Evolutionary conservation across 2,888 invertebrate species (phyloP), one percentile per base, ranked within the genome.

Genomic region (Pterobdella sp.): DNA sequence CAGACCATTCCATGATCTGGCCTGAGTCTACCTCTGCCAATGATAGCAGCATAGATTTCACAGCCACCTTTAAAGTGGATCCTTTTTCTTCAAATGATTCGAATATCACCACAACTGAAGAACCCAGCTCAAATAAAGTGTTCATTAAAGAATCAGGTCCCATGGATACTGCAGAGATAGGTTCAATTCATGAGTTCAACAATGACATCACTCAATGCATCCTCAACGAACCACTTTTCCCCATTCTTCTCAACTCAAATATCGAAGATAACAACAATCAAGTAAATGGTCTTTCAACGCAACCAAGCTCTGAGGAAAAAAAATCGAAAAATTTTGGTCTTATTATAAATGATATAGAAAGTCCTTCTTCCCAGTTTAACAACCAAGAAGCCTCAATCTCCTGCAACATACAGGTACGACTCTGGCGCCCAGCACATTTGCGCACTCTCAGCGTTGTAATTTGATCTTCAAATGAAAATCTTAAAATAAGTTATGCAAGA

Each of bases 161-260:
- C 32, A 65, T 35, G 35, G 65, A 32, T 18, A 65, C 65, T 18
- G 35, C 65, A 3, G 32, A 65, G 4, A 34, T 35, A 29, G 7
- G n/a, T 26, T 63, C 63, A 63, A 65, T 65, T 14, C 65, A 65
- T 29, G 65, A 32, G 31, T 65, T 65, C 65, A 65, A 65, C 65
- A 65, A n/a, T 34, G 60, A 71, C 63, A 26, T 71, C 35, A 35
- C 35, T 10, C 71, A 71, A 18, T 49, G 69, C 69, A 69, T 49
- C n/a, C 71, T 35, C 60, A 63, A 29, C 18, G 60, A 71, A 32
- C 63, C 34, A n/a, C 52, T 52, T 37, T 52, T 35, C 35, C 29
- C 52, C 63, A 63, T 34, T 63, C 71, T 35, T 32, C 22, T 60
- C 31, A 22, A 22, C 63, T 26, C 60, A 14, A 7, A 26, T 0